These are phyloP conservation scores for Desmodus rotundus DNA, from an alignment of 2,113 vertebrate genomes.

Conservation along the genomic window DNA sequence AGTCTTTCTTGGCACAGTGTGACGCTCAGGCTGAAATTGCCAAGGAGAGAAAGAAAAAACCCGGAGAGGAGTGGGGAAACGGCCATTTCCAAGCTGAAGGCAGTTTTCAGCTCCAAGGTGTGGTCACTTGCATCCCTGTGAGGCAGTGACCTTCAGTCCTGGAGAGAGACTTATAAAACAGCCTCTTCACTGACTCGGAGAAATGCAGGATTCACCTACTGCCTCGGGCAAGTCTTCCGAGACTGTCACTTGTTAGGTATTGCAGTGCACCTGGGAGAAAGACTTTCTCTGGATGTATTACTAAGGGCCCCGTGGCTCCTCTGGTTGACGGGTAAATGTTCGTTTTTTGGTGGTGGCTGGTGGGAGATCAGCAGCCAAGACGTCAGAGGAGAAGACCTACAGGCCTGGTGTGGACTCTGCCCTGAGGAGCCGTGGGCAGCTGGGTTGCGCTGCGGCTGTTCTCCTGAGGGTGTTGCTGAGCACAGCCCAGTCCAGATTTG, in stretches of 20 bases:
- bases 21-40: neutral
- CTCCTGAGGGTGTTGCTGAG: neutral
- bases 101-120: rapidly evolving
- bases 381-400: neutral
- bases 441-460: neutral
- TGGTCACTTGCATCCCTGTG: neutral
- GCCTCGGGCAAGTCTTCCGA: neutral
- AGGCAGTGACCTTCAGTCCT: neutral
- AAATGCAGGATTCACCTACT: neutral
- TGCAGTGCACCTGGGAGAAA: too few relatives aligned
- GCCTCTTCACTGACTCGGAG: neutral
- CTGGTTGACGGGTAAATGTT: neutral
- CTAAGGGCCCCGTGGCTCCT: too few relatives aligned
- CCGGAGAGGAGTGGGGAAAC: too few relatives aligned
- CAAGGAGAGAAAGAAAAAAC: rapidly evolving
- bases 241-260: neutral
- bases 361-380: neutral
- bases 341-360: neutral
- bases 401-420: neutral
- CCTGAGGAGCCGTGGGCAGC: neutral
- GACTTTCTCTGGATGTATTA: neutral
- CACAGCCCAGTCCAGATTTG: neutral
- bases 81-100: neutral
- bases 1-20: neutral
- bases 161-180: neutral